Base-by-base conservation (phyloP, 2,888 invertebrate genomes). In the Drosophila conformis region DNA sequence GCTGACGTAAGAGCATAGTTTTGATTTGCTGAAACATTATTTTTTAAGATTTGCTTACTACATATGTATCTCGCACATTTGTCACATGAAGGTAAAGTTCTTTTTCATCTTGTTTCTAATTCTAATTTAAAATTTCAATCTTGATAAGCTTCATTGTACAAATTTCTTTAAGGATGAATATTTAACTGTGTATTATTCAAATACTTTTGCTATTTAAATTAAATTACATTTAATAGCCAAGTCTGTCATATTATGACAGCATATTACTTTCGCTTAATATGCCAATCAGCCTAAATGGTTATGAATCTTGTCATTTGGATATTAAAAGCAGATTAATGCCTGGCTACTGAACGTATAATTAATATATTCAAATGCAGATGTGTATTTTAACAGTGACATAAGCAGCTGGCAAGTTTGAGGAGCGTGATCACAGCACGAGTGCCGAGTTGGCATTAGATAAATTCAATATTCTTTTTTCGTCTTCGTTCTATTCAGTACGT, bases 351-450 rank as follows among this genome's bases (percentile, higher is more conserved):
- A 31, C 21, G 5, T 18, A 21, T 31, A 21, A 49, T 33, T 3
- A 18, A 54, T 33, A 18, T 21, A n/a, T 51, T n/a, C 42, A 29
- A 29, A 40, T 35, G n/a, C 46, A 1, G 35, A 4, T 27, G 1
- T 5, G 1, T 5, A 27, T 49, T 18, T 3, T n/a, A 49, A 38
- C 18, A 54, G 36, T 58, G 38, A 33, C 40, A 57, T 36, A 18
- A 57, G 42, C 61, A 68, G 56, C 67, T 46, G 66, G 33, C 11
- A 25, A 38, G 29, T 56, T 42, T 40, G 13, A 13, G 27, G 31
- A 52, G 52, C 35, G 40, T 67, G 56, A 57, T 57, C 6, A 27
- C 48, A 38, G 61, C 40, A 33, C 57, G n/a, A 53, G 29, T 29
- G 33, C 13, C 25, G 15, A 60, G 10, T 56, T 60, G 58, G 11